phyloP scores from a whole-genome alignment of 2,113 vertebrate species.

The Pituophis catenifer region DNA sequence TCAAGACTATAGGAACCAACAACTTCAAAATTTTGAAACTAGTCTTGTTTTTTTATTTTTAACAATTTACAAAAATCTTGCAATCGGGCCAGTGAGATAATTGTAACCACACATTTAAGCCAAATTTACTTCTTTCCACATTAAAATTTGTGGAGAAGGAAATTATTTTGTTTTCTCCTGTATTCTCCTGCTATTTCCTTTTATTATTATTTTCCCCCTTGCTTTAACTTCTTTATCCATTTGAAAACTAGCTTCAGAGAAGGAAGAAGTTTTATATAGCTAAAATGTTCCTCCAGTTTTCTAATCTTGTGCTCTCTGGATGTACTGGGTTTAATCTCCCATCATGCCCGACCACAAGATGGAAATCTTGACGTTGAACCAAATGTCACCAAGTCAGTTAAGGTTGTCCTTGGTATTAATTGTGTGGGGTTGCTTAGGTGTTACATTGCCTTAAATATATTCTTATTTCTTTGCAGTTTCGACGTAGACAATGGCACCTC shows the following conservation, averaged over 20 bases:
- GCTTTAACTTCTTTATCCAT: not conserved
- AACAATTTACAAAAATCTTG: not conserved
- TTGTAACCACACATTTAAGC: not conserved
- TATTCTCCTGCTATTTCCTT: not conserved
- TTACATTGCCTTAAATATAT: not conserved
- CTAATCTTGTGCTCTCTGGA: not conserved
- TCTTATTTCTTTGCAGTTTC: conserved; percentile 75
- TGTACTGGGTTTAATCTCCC: not conserved
- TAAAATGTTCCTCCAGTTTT: not conserved
- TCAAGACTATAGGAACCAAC: not conserved
- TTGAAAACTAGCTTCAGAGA: not conserved
- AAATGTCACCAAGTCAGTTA: not conserved
- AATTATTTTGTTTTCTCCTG: not conserved
- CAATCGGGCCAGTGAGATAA: not conserved
- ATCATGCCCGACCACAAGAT: not conserved
- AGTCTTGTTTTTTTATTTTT: too few relatives aligned
- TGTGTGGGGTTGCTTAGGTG: not conserved
- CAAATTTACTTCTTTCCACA: not conserved
- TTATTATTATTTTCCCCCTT: not conserved
- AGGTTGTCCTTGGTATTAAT: not conserved
- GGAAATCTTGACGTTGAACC: not conserved
- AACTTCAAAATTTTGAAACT: not conserved
- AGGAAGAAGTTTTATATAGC: not conserved
- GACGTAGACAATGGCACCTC: conserved; percentile 99
- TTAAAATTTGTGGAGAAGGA: not conserved